Percentiles rank a stretch among this genome's conserved stretches.
These are phyloP conservation scores for Peromyscus eremicus DNA, from an alignment of 2,797 vertebrate genomes.

Conservation along the genomic window DNA sequence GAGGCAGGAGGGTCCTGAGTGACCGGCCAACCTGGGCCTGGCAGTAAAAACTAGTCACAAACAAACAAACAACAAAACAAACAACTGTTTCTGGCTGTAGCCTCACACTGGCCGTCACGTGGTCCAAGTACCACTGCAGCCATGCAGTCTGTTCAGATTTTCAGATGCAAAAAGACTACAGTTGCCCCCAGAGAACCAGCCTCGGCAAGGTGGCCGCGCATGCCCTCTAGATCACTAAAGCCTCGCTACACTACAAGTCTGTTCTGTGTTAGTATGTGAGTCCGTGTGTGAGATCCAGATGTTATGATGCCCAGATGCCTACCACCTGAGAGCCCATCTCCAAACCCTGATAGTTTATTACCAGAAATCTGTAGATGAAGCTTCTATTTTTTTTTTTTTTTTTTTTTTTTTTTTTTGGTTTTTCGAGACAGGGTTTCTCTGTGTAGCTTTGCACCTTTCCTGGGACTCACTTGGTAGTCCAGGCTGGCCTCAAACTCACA, in stretches of 20 bases:
- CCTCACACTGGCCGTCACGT: neutral
- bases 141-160: neutral
- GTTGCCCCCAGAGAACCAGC: constrained; percentile 96
- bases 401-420: too few relatives aligned
- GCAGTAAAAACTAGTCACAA: neutral
- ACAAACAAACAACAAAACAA: neutral
- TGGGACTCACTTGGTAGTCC: too few relatives aligned
- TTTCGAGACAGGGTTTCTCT: too few relatives aligned
- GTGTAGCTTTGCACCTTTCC: too few relatives aligned
- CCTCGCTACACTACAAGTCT: constrained; percentile 90
- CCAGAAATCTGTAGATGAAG: neutral
- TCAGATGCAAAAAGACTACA: neutral
- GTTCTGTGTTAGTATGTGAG: neutral
- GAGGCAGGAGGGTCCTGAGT: neutral
- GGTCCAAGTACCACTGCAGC: neutral
- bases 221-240: constrained; percentile 91
- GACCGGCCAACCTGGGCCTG: neutral
- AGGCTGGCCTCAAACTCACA: too few relatives aligned
- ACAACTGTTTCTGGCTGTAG: too few relatives aligned
- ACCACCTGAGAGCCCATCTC: neutral
- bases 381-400: too few relatives aligned
- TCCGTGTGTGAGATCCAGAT: neutral
- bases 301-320: neutral
- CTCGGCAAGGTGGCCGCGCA: constrained; percentile 96
- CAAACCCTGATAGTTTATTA: neutral